Evolutionary conservation across 92 coral and sea anemone genomes (phyloP), one percentile per base, ranked within the genome.

Genomic region (Diadumene lineata): DNA sequence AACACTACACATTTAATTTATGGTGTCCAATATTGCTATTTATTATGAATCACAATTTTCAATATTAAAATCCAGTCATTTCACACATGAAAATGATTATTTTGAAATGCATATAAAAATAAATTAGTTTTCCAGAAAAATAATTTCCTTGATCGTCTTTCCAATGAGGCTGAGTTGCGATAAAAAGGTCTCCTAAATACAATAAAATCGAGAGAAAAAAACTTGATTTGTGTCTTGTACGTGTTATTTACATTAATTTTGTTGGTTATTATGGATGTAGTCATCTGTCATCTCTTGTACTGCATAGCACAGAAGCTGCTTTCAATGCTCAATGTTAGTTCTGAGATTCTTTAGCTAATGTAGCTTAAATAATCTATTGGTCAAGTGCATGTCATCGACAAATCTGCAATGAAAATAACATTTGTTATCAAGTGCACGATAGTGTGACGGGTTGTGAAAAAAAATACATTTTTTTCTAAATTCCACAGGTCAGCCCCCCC

Each of bases 341-440:
- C n/a, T n/a, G n/a, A n/a, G n/a, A n/a, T n/a, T n/a, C n/a, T n/a
- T n/a, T n/a, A 4, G 29, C 86, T 86, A 96, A 74, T 96, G 96
- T 31, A 96, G 96, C 76, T 89, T 96, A 89, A 96, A 96, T 28
- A 88, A 82, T 55, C 97, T 78, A 86, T 96, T 92, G 55, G 97
- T 96, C 23, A 96, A 82, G 53, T 96, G 99, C 99, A 96, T 96
- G 66, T 96, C 99, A 38, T 96, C 99, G 2, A 92, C 96, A 81
- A 86, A 92, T 63, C 99, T 96, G 81, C 6, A 86, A 79, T 53
- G 19, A 9, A 44, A 44, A 44, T 44, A 44, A 8, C 51, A n/a
- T n/a, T n/a, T n/a, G n/a, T n/a, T n/a, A n/a, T n/a, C n/a, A n/a
- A n/a, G n/a, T n/a, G n/a, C n/a, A n/a, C n/a, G n/a, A n/a, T n/a